These are phyloP conservation scores for Myiothlypis chrysogaster DNA, from an alignment of 2,797 vertebrate genomes.

Conservation along the genomic window DNA sequence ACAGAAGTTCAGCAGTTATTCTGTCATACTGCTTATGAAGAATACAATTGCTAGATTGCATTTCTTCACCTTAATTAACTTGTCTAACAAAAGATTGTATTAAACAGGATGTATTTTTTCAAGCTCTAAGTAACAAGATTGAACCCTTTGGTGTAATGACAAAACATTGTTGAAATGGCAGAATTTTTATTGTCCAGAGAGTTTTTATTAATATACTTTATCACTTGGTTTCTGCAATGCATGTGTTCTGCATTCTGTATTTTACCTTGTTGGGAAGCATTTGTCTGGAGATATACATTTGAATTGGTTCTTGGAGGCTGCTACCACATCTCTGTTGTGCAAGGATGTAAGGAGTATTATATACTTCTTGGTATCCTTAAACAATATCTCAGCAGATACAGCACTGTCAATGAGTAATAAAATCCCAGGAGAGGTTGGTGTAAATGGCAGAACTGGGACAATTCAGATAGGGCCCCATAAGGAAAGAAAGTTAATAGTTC, in stretches of 20 bases:
- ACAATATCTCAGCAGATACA: neutral
- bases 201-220: neutral
- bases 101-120: neutral
- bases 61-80: constrained; percentile 8
- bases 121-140: neutral
- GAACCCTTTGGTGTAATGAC: neutral
- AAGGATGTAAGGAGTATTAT: neutral
- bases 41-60: neutral
- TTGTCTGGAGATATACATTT: neutral
- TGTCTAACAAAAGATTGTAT: neutral
- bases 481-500: constrained; percentile 2
- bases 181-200: neutral
- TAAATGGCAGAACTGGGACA: neutral
- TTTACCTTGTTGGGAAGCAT: neutral
- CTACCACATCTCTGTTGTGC: neutral
- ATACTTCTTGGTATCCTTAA: neutral
- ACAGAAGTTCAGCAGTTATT: neutral
- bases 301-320: neutral
- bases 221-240: neutral
- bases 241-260: neutral
- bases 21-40: neutral
- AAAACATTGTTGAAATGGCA: neutral
- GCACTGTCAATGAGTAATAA: neutral
- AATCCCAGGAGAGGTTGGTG: neutral
- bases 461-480: neutral